Conservation (phyloP, 2,888 invertebrate species). For the Branchinecta sandiegonensis region DNA sequence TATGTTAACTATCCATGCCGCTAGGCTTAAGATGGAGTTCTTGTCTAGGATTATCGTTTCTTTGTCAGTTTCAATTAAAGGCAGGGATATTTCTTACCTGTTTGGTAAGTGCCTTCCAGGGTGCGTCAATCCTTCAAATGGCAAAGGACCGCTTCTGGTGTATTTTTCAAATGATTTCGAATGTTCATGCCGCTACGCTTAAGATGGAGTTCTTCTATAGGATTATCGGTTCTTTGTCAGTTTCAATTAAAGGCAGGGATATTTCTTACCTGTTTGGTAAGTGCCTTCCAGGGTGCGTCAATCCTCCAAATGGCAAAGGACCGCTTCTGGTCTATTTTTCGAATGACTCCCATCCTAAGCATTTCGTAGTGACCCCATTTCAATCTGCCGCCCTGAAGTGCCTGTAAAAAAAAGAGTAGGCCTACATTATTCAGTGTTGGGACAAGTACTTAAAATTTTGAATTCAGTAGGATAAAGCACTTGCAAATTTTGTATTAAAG, state of each 20-base stretch:
- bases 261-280: conserved; percentile 54
- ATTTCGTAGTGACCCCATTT: conserved; percentile 71
- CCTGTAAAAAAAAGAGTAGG: conserved; percentile 41
- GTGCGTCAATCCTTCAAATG: conserved; percentile 80
- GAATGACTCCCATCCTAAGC: conserved; percentile 59
- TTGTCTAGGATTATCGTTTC: too few species aligned
- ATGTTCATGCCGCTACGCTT: too few species aligned
- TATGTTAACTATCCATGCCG: too few species aligned
- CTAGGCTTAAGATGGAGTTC: too few species aligned
- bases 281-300: conserved; percentile 88
- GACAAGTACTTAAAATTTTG: neutral
- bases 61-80: too few species aligned
- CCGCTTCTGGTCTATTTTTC: conserved; percentile 57
- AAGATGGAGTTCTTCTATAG: too few species aligned
- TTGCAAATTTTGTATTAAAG: neutral
- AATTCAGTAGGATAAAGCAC: neutral
- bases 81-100: conserved; percentile 38
- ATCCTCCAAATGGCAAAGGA: conserved; percentile 94
- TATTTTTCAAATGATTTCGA: conserved; percentile 65
- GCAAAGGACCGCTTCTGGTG: conserved; percentile 75
- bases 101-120: conserved; percentile 88
- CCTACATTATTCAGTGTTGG: too few species aligned
- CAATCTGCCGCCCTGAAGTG: conserved; percentile 66
- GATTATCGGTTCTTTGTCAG: too few species aligned
- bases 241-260: too few species aligned